Percentiles rank a stretch among this genome's conserved stretches.
These are phyloP conservation scores for Carassius carassius DNA, from an alignment of 2,113 vertebrate genomes.

Conservation along the genomic window DNA sequence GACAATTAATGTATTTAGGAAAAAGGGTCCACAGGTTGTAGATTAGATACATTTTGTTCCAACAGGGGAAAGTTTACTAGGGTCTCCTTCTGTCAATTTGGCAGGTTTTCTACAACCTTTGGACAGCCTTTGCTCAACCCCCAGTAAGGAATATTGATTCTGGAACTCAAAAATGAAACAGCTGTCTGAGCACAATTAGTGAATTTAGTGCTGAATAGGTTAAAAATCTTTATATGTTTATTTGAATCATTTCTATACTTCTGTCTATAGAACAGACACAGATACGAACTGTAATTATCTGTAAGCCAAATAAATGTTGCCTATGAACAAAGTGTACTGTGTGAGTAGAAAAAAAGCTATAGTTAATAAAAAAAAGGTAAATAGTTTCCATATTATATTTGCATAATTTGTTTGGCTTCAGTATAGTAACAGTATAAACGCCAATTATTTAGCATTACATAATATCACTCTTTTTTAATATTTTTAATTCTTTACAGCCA, in stretches of 20 bases:
- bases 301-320: too few species aligned
- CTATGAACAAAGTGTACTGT: too few species aligned
- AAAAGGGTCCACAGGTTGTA: not conserved
- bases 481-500: not conserved
- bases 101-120: slow-evolving; percentile 52
- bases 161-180: slow-evolving; percentile 9
- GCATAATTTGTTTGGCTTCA: too few species aligned
- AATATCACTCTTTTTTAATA: not conserved
- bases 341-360: not conserved
- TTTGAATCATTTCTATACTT: too few species aligned
- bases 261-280: too few species aligned
- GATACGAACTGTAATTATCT: too few species aligned
- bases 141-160: slow-evolving; percentile 34
- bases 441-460: not conserved
- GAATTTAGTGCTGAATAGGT: not conserved
- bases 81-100: slow-evolving; percentile 24
- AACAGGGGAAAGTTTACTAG: slow-evolving; percentile 51
- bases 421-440: not conserved
- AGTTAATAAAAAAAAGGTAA: too few species aligned
- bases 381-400: too few species aligned
- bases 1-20: not conserved
- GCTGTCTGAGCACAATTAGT: slow-evolving; percentile 1
- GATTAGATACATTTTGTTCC: slow-evolving; percentile 38
- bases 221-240: too few species aligned
- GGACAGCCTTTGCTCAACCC: slow-evolving; percentile 41